Conservation (phyloP, 2,797 vertebrate species). For the Remorina albescens region DNA sequence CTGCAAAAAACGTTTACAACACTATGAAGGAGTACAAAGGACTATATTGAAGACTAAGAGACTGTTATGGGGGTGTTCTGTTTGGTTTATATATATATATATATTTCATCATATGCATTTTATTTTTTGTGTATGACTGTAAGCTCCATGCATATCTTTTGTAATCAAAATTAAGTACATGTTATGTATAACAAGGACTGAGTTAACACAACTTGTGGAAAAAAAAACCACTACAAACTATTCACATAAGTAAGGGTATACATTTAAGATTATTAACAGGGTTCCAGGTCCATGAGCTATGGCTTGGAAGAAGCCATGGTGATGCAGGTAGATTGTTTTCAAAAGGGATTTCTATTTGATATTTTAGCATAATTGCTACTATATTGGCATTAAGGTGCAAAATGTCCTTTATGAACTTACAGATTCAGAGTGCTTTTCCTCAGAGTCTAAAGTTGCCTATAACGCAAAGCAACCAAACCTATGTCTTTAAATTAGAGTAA, state of each 20-base stretch:
- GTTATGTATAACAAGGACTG: slow-evolving; percentile 90
- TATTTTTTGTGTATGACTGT: slow-evolving; percentile 92
- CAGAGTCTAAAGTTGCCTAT: slow-evolving; percentile 36
- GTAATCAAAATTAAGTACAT: slow-evolving; percentile 92
- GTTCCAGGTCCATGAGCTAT: slow-evolving; percentile 58
- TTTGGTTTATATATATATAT: slow-evolving; percentile 78
- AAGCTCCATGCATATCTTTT: slow-evolving; percentile 99
- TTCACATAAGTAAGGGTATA: slow-evolving; percentile 57
- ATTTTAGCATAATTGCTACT: slow-evolving; percentile 46
- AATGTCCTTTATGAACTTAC: slow-evolving; percentile 47
- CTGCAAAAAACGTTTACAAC: slow-evolving; percentile 79
- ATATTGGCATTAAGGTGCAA: slow-evolving; percentile 41
- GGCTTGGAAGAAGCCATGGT: slow-evolving; percentile 41
- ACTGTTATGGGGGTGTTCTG: slow-evolving; percentile 69
- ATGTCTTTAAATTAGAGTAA: slow-evolving; percentile 24
- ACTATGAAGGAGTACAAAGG: slow-evolving; percentile 79
- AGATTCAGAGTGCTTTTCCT: slow-evolving; percentile 20
- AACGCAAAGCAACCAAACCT: slow-evolving; percentile 38
- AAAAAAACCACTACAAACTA: slow-evolving; percentile 62
- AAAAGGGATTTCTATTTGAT: slow-evolving; percentile 58
- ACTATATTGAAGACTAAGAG: slow-evolving; percentile 72
- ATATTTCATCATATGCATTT: slow-evolving; percentile 74
- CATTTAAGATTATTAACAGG: slow-evolving; percentile 61
- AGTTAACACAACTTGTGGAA: slow-evolving; percentile 80
- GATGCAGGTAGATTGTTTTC: slow-evolving; percentile 57